Evolutionary conservation across 1,140 invertebrate genomes (phyloP), one percentile per base, ranked within the genome.

Genomic region (Caenorhabditis tropicalis): DNA sequence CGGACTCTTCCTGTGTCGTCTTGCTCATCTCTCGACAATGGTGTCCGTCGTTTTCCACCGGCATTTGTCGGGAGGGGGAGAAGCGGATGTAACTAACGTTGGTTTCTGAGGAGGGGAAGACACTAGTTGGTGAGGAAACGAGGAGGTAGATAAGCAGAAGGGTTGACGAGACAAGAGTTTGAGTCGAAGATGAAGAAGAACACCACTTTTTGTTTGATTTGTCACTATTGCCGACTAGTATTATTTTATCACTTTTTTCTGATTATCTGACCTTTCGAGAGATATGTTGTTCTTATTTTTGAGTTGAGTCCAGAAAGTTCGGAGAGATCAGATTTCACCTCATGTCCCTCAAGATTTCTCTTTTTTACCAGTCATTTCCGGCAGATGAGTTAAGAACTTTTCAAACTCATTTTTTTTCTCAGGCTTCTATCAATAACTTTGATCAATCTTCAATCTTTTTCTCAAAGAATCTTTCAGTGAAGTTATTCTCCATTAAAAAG

Each of bases 31-130:
- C 65, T 74, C 65, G 65, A 39, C 65, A 74, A 74, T 74, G 21
- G 33, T 74, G 65, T 74, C 36, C 58, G 58, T 65, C 53, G 24
- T 58, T 58, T 58, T 58, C 58, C 65, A 74, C n/a, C 29, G 65
- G 33, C 58, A 65, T 65, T 65, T 65, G 58, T 65, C 58, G 58
- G 58, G 58, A n/a, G n/a, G n/a, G n/a, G n/a, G n/a, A n/a, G n/a
- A n/a, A n/a, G n/a, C n/a, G n/a, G n/a, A 65, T 65, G 58, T 65
- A 36, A 65, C 29, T 65, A 65, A 36, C 58, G 58, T 65, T 65
- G 58, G 58, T 65, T 65, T 31, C 9, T 21, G 9, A n/a, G 24
- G n/a, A n/a, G n/a, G 56, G 4, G 56, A 27, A 65, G 58, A 65
- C 31, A 65, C 31, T 65, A 36, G 1, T 65, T 65, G 29, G 58